Conservation (phyloP, 2,888 invertebrate species). For the Melipona beecheii region DNA sequence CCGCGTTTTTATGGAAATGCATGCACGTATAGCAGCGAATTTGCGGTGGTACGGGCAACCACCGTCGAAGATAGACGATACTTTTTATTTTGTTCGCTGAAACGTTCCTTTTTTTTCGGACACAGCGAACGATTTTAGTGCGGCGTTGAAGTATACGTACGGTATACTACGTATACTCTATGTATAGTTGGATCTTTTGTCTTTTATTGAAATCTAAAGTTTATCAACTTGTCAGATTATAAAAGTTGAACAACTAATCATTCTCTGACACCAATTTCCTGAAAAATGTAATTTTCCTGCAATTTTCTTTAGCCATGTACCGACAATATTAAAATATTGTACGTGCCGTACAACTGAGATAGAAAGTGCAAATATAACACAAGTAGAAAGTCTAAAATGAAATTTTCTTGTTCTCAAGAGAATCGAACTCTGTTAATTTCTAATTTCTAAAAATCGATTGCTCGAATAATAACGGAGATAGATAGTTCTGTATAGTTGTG, state of each 20-base stretch:
- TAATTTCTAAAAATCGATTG: no score
- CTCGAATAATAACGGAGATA: no score
- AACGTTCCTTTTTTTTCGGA: neutral
- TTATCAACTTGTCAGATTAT: no score
- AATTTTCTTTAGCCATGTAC: neutral
- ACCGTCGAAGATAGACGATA: slow-evolving; percentile 7
- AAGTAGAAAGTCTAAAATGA: no score
- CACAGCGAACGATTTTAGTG: neutral
- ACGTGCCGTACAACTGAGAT: neutral
- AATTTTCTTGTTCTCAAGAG: neutral
- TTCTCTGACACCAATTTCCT: neutral
- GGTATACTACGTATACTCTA: neutral
- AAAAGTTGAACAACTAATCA: neutral
- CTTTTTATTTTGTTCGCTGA: slow-evolving; percentile 11
- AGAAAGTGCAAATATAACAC: no score
- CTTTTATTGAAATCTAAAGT: neutral
- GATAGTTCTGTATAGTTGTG: neutral
- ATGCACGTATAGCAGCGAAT: slow-evolving; percentile 34
- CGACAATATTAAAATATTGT: neutral
- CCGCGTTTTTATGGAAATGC: slow-evolving; percentile 53
- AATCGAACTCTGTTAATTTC: neutral
- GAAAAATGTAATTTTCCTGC: neutral
- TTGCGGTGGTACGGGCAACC: slow-evolving; percentile 14
- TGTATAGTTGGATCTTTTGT: neutral
- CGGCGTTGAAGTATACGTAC: neutral